phyloP scores from a whole-genome alignment of 1,140 invertebrate genomes.

The Mycetomoellerius zeteki region DNA sequence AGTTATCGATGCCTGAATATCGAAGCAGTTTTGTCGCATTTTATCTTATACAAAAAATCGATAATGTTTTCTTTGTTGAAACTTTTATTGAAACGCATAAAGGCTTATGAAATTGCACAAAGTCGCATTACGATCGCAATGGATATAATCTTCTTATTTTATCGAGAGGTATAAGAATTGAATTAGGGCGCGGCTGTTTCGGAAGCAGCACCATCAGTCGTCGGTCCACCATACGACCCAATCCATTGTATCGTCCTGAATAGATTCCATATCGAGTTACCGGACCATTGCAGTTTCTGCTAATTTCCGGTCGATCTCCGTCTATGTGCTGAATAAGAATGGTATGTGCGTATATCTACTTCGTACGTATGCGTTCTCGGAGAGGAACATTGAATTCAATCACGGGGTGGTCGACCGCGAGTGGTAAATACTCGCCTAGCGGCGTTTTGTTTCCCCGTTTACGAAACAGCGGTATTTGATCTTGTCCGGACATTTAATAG shows the following conservation, averaged over 20 bases:
- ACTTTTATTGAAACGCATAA: not conserved
- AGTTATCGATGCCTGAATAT: not conserved
- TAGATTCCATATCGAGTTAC: slow-evolving; percentile 50
- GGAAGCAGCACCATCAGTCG: not conserved
- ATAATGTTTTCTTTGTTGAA: not conserved
- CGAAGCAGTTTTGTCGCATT: not conserved
- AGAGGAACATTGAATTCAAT: not conserved
- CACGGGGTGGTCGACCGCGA: slow-evolving; percentile 16
- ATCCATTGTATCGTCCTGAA: slow-evolving; percentile 48
- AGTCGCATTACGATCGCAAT: not conserved
- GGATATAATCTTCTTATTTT: slow-evolving; percentile 22
- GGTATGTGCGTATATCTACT: slow-evolving; percentile 1
- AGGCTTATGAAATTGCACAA: not conserved
- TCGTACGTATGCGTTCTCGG: not conserved
- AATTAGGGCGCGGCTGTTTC: slow-evolving; percentile 16
- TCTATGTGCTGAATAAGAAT: slow-evolving; percentile 32
- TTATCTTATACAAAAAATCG: not conserved
- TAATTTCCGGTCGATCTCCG: slow-evolving; percentile 50
- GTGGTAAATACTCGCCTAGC: slow-evolving; percentile 35
- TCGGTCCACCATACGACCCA: not conserved
- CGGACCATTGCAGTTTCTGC: slow-evolving; percentile 52
- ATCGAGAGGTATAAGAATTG: not conserved
- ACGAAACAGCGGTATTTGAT: slow-evolving; percentile 28
- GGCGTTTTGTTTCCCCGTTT: slow-evolving; percentile 32
- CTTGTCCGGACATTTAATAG: slow-evolving; percentile 26